Evolutionary conservation across 2,113 vertebrate species (phyloP).

Genomic region (Gila orcuttii): DNA sequence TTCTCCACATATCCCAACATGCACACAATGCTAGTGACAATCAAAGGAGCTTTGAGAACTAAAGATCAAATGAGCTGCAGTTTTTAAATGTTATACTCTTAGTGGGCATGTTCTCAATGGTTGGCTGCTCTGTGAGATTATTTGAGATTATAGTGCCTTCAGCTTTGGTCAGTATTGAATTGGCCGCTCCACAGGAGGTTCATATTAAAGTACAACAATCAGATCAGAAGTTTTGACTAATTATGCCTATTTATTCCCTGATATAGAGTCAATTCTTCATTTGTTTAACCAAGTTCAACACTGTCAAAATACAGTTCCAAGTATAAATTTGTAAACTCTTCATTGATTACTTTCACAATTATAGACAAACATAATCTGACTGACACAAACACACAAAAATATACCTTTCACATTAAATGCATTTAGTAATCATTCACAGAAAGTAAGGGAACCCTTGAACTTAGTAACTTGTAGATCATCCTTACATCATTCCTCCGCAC

Average conservation of each 20-base stretch:
- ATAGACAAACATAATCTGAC: not conserved
- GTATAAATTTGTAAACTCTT: not conserved
- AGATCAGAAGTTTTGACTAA: not conserved
- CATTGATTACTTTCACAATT: not conserved
- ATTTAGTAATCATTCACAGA: not conserved
- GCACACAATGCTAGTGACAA: not conserved
- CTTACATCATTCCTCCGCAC: not conserved
- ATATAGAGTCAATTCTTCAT: not conserved
- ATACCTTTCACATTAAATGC: not conserved
- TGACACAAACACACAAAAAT: not conserved
- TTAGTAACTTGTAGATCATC: not conserved
- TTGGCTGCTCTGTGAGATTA: not conserved
- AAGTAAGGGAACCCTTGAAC: not conserved
- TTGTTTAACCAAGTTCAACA: not conserved
- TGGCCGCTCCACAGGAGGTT: not conserved
- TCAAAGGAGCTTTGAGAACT: not conserved
- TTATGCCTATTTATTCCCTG: not conserved
- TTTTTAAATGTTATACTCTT: not conserved
- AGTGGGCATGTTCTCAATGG: not conserved
- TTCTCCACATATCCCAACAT: constrained; percentile 12
- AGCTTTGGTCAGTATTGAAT: not conserved
- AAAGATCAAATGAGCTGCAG: not conserved
- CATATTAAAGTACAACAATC: not conserved
- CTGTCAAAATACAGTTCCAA: not conserved
- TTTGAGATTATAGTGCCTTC: not conserved